Percentiles rank a stretch among this genome's conserved stretches.
Evolutionary conservation across 64 coral and sea anemone genomes (phyloP).

Genomic region (Montipora sp.): DNA sequence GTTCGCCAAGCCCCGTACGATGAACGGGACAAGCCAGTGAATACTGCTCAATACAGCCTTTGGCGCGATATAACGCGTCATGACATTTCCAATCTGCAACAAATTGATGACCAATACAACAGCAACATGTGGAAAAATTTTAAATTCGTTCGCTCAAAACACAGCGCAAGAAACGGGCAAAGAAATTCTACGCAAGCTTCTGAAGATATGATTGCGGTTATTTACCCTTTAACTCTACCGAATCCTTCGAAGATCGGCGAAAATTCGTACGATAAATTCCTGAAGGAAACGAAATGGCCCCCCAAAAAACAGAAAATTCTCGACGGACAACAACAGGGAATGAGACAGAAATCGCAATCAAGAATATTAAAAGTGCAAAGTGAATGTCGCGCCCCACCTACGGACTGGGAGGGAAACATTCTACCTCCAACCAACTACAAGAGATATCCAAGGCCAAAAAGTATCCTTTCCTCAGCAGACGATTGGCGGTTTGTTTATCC

Average conservation of each 20-base stretch:
- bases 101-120: conserved; percentile 82
- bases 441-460: conserved; percentile 40
- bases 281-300: conserved; percentile 63
- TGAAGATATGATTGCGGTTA: conserved; percentile 50
- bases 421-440: conserved; percentile 62
- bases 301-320: conserved; percentile 66
- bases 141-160: conserved; percentile 82
- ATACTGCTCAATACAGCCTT: conserved; percentile 75
- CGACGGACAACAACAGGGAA: conserved; percentile 37
- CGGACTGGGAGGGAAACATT: conserved; percentile 81
- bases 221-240: conserved; percentile 74
- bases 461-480: not conserved
- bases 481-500: not conserved
- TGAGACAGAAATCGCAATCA: conserved; percentile 38
- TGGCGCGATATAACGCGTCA: conserved; percentile 82
- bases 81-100: conserved; percentile 59
- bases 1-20: conserved; percentile 68
- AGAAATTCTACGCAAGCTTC: not conserved
- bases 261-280: conserved; percentile 82
- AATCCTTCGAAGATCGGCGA: conserved; percentile 79
- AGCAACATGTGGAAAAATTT: conserved; percentile 97
- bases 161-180: conserved; percentile 20
- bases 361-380: conserved; percentile 62
- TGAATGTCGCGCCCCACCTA: conserved; percentile 81
- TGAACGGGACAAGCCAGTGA: conserved; percentile 65